These are phyloP conservation scores for Coryphaenoides rupestris DNA, from an alignment of 2,113 vertebrate genomes.

Conservation along the genomic window DNA sequence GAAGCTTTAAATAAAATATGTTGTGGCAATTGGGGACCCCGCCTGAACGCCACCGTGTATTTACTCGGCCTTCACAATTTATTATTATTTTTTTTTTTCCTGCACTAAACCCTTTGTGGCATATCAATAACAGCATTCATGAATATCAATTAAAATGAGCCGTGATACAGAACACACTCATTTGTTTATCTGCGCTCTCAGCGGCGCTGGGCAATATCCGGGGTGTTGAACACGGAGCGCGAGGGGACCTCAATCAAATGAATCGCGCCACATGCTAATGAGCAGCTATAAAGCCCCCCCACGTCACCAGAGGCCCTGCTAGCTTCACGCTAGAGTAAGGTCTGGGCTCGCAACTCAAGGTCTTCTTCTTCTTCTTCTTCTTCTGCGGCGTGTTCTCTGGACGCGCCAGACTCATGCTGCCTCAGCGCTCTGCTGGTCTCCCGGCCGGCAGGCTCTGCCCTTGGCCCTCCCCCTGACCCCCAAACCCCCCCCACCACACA, in stretches of 20 bases:
- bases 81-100: not conserved
- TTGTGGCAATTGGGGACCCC: too few relatives aligned
- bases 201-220: too few relatives aligned
- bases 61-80: too few relatives aligned
- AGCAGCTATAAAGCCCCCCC: not conserved
- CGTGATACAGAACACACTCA: too few relatives aligned
- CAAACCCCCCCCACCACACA: too few relatives aligned
- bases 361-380: too few relatives aligned
- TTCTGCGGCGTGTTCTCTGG: not conserved
- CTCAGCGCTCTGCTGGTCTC: not conserved
- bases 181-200: too few relatives aligned
- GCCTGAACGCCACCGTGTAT: too few relatives aligned
- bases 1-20: too few relatives aligned
- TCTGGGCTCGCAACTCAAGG: not conserved
- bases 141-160: not conserved
- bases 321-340: too few relatives aligned
- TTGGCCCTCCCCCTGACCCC: not conserved
- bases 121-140: not conserved
- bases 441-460: not conserved
- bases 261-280: not conserved
- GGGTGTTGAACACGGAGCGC: not conserved
- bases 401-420: not conserved
- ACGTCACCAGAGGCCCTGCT: too few relatives aligned
- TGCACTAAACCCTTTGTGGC: not conserved
- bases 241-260: not conserved